phyloP scores from a whole-genome alignment of 1,140 invertebrate species.

The Brachionus plicatilis region DNA sequence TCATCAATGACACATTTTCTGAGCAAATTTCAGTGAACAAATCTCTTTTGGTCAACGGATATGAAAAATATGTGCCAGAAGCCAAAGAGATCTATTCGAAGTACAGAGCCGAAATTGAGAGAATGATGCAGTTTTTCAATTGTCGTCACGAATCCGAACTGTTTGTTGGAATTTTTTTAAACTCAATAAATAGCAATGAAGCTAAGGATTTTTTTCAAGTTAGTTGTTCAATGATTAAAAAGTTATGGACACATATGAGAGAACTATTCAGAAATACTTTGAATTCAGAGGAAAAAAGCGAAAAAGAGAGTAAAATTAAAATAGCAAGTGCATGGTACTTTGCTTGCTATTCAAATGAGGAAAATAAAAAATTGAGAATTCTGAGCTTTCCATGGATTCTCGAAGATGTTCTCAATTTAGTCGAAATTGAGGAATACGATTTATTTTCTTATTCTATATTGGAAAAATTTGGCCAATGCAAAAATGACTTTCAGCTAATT shows the following conservation, averaged over 20 bases:
- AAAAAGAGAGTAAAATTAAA: background rate
- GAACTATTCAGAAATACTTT: background rate
- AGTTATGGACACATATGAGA: background rate
- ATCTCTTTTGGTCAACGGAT: background rate
- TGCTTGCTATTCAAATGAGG: background rate
- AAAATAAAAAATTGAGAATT: conserved; percentile 7
- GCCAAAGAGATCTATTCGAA: background rate
- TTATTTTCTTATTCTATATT: background rate
- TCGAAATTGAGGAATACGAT: background rate
- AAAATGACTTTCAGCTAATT: background rate
- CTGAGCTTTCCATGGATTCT: conserved; percentile 6
- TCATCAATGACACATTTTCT: background rate
- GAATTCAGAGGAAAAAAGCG: background rate
- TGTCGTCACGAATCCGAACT: background rate
- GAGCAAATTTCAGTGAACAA: background rate
- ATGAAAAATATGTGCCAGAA: conserved; percentile 7
- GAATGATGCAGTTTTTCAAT: background rate
- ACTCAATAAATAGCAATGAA: background rate
- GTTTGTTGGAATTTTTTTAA: background rate
- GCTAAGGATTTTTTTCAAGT: background rate
- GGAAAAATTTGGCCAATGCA: background rate
- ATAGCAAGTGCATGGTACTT: background rate
- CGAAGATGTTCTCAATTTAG: background rate
- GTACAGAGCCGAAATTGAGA: background rate
- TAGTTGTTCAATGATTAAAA: conserved; percentile 20